phyloP scores from a whole-genome alignment of 2,888 invertebrate species.

The Morpho deidamia region DNA sequence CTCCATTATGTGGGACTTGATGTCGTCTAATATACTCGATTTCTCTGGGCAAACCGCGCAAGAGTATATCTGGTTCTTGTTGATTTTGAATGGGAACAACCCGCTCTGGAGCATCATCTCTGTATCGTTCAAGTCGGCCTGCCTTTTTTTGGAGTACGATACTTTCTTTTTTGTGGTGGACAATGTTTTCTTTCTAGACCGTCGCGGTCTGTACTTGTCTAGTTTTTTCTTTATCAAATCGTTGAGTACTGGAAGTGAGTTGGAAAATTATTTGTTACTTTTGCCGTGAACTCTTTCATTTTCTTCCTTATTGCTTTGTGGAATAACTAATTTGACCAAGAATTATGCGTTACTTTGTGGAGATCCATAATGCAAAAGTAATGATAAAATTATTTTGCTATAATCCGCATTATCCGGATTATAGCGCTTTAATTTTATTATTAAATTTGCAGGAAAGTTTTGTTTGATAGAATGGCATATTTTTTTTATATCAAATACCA shows the following conservation, averaged over 20 bases:
- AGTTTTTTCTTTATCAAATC: constrained; percentile 46
- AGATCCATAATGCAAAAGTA: no score
- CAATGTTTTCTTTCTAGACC: constrained; percentile 30
- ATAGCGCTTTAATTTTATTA: no score
- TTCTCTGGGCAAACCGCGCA: constrained; percentile 58
- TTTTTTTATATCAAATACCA: no score
- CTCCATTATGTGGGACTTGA: constrained; percentile 45
- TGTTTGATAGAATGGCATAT: no score
- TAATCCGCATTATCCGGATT: no score
- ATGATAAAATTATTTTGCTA: no score
- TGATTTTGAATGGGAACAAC: constrained; percentile 61
- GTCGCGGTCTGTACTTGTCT: constrained; percentile 34
- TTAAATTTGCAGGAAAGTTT: no score
- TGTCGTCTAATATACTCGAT: constrained; percentile 43
- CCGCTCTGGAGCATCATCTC: constrained; percentile 50
- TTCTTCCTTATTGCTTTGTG: no score
- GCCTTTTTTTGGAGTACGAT: constrained; percentile 37
- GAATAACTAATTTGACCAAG: no score
- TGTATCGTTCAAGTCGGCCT: constrained; percentile 41
- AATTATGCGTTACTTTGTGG: no score
- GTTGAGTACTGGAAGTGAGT: constrained; percentile 37
- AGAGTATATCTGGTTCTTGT: constrained; percentile 42
- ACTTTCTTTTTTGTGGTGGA: constrained; percentile 29
- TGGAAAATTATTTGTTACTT: not conserved
- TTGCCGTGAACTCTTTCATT: no score